Evolutionary conservation across 2,797 vertebrate species (phyloP), one percentile per base, ranked within the genome.

Genomic region (Hypotaenidia okinawae): DNA sequence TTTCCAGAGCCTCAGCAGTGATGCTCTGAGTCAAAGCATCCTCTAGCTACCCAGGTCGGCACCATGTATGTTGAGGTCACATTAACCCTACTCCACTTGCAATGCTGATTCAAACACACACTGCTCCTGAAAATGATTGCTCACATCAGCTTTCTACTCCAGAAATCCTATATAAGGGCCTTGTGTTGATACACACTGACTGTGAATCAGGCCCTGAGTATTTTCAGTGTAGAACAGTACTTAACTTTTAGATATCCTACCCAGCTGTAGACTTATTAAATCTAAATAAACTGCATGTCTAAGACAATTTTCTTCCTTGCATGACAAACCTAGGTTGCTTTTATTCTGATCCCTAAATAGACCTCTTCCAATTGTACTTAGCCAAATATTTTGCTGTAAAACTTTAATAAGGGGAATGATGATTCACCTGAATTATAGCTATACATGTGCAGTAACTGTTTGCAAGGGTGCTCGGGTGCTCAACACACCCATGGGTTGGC

Each of bases 371-470:
- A 55, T 64, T 57, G 43, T 73, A 85, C 94, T 87, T 94, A 92
- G 90, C 78, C 92, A 95, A 96, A 88, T 96, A 89, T 89, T 96
- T 96, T 94, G 72, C 79, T 90, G 69, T 94, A 94, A 92, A 94
- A 85, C 62, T 92, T 97, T 94, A 95, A 95, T 84, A 94, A 96
- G 85, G 55, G 68, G 83, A 35, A 93, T 52, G 91, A 92, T 97
- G 95, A 97, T 85, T 96, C 96, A 97, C 94, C 92, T 90, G 91
- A 94, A 95, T 95, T 93, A 95, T 15, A 85, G 88, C 39, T 77
- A 68, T 77, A 80, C 28, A 43, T 90, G 79, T 92, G 84, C 69
- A 88, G 78, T 49, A 90, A 95, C 84, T 89, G 54, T 92, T 90
- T 80, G 81, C 78, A 87, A 93, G 66, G 93, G 92, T 95, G 93